These are phyloP conservation scores for Pimephales promelas DNA, from an alignment of 2,113 vertebrate species.

Conservation along the genomic window DNA sequence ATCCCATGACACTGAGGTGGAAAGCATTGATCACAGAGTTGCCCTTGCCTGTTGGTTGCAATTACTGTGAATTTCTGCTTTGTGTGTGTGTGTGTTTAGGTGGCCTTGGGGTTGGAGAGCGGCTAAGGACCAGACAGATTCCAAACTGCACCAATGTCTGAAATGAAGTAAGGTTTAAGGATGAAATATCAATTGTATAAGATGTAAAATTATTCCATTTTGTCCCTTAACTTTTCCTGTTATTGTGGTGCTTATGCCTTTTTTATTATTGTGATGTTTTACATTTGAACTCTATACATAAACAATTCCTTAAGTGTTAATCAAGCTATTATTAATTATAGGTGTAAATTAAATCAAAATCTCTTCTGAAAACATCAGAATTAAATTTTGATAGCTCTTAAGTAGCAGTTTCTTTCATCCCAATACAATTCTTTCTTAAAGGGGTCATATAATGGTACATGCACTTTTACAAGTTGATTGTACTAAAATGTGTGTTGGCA, in stretches of 20 bases:
- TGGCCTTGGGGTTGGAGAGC: conserved; percentile 86
- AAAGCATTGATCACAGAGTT: conserved; percentile 42
- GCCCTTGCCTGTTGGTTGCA: conserved; percentile 22
- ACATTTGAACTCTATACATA: background rate
- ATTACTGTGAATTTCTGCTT: conserved; percentile 32
- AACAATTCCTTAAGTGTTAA: background rate
- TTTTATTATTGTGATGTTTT: conserved; percentile 17
- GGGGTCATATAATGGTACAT: too few species aligned
- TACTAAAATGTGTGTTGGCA: too few species aligned
- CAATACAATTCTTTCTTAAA: background rate
- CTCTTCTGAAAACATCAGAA: background rate
- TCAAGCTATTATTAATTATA: conserved; percentile 14
- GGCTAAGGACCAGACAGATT: conserved; percentile 90
- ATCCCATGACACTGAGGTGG: conserved; percentile 42
- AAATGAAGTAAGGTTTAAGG: conserved; percentile 54
- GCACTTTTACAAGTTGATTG: too few species aligned
- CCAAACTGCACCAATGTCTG: conserved; percentile 98
- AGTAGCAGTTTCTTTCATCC: conserved; percentile 4
- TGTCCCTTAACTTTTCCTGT: background rate
- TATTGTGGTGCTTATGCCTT: conserved; percentile 14
- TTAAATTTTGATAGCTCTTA: conserved; percentile 2
- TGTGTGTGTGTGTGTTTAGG: conserved; percentile 68
- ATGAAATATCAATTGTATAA: conserved; percentile 18
- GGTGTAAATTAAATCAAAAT: conserved; percentile 17
- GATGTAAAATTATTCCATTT: conserved; percentile 15